Conservation (phyloP, 2,113 vertebrate genomes). For the Daboia siamensis region DNA sequence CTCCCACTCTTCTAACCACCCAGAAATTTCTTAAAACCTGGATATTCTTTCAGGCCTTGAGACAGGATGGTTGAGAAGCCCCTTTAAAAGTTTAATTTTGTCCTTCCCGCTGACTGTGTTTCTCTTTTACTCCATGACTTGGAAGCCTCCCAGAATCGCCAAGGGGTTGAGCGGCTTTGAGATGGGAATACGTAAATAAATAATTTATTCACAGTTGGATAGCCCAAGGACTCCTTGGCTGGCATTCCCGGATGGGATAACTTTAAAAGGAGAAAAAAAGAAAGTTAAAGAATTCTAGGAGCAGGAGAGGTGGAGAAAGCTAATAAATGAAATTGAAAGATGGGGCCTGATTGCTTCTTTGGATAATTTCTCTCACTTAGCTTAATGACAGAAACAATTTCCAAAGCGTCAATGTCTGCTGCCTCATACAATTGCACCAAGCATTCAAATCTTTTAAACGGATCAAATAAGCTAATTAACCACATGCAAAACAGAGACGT, state of each 20-base stretch:
- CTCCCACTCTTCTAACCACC: not conserved
- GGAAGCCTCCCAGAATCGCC: not conserved
- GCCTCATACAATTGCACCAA: not conserved
- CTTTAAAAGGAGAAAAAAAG: not conserved
- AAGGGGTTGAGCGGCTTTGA: not conserved
- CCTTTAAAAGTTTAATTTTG: not conserved
- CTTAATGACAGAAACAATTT: not conserved
- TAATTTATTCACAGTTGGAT: not conserved
- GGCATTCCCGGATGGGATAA: not conserved
- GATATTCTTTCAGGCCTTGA: not conserved
- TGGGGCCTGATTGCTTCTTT: not conserved
- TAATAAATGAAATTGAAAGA: not conserved
- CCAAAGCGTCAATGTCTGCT: too few relatives aligned
- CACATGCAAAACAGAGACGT: not conserved
- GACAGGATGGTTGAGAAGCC: not conserved
- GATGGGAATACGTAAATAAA: not conserved
- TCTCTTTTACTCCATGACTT: not conserved
- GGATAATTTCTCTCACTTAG: not conserved
- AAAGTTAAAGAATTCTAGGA: not conserved
- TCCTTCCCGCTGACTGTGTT: not conserved
- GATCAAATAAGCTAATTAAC: not conserved
- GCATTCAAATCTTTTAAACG: not conserved
- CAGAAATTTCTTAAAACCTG: not conserved
- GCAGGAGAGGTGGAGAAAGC: not conserved
- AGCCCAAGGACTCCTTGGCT: not conserved